Conservation (phyloP, 2,888 invertebrate genomes). For the Drosophila pseudotakahashii region DNA sequence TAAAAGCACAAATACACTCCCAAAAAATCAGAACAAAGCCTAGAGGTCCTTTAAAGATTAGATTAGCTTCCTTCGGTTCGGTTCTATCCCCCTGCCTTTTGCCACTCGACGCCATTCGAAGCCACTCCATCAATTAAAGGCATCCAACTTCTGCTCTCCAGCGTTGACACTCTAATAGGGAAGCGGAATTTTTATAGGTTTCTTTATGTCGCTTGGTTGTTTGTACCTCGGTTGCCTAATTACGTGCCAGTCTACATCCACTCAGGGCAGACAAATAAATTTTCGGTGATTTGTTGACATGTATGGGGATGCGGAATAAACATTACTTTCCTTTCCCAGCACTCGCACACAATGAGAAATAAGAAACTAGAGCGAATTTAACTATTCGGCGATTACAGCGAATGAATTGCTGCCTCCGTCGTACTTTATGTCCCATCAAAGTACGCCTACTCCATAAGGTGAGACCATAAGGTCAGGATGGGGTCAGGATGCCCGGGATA, state of each 20-base stretch:
- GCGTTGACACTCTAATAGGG: conserved; percentile 39
- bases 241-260: conserved; percentile 44
- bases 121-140: conserved; percentile 5
- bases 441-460: conserved; percentile 25
- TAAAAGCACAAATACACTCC: no score
- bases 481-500: background rate
- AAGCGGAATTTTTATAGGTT: conserved; percentile 20
- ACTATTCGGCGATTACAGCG: conserved; percentile 57
- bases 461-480: conserved; percentile 1
- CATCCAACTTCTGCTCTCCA: background rate
- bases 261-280: conserved; percentile 61
- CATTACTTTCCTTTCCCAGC: no score
- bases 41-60: background rate
- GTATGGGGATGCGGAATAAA: conserved; percentile 18
- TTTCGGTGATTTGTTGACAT: conserved; percentile 68
- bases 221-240: conserved; percentile 48
- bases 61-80: background rate
- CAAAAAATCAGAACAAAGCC: background rate
- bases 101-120: background rate
- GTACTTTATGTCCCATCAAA: conserved; percentile 56
- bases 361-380: conserved; percentile 49
- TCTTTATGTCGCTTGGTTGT: background rate
- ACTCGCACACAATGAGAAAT: no score
- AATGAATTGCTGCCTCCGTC: conserved; percentile 19
- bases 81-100: no score